Base-by-base conservation (phyloP, 2,797 vertebrate genomes). In the Falco naumanni region DNA sequence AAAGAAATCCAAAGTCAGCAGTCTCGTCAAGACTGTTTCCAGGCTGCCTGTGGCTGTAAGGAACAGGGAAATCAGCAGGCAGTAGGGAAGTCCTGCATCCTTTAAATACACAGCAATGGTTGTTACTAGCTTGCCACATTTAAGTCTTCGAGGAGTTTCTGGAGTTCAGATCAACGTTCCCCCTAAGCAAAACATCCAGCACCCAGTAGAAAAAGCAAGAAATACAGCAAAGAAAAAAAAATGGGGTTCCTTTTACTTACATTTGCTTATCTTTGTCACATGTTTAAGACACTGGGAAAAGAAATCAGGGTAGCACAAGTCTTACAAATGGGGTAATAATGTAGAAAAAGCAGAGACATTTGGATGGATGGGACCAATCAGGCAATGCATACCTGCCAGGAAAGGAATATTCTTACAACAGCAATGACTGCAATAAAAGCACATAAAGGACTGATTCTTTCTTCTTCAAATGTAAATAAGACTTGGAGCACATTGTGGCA, bases 381-480 rank as follows among this genome's bases (percentile, higher is more conserved):
- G 75, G 41, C 24, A 60, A 64, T 71, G 41, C 71, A 6, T 79
- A 89, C 45, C 66, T 93, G 71, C 87, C 81, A 92, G 84, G 45
- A 64, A 70, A 85, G 48, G 24, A 64, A 70, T 66, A 74, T 20
- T n/a, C 47, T 84, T 71, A 66, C 41, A 84, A 89, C 66, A 56
- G 22, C 3, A 7, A 31, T 24, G 70, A 76, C 1, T 93, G 76
- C 56, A 82, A 66, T 89, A 64, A 76, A 89, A 89, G 37, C 87
- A 89, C 71, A 89, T 71, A 91, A 69, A 88, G 90, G 74, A 87
- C 37, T 50, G 75, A 57, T 80, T 89, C 68, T 95, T 91, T 83
- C 83, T 90, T 96, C 92, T 95, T 87, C 75, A 91, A 93, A 95
- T 89, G 84, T 71, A 96, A 96, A 87, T 90, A 89, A 87, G 89